These are phyloP conservation scores for Psettodes erumei DNA, from an alignment of 2,113 vertebrate genomes.

Conservation along the genomic window DNA sequence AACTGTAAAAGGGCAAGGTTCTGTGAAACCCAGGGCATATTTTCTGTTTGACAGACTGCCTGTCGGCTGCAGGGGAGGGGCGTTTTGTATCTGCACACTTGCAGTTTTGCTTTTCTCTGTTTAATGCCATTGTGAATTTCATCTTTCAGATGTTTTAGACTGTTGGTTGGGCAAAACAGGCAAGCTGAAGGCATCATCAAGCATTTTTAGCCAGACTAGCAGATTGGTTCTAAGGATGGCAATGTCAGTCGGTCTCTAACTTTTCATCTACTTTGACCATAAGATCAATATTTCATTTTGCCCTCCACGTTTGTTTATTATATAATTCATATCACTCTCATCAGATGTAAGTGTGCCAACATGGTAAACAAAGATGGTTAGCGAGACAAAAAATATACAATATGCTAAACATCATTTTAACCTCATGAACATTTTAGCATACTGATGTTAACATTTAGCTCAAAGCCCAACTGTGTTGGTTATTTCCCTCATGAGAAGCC, in stretches of 20 bases:
- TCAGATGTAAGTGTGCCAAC: background rate
- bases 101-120: background rate
- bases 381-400: too few species aligned
- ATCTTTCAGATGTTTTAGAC: background rate
- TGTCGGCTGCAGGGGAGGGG: background rate
- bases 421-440: too few species aligned
- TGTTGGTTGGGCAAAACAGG: background rate
- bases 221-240: background rate
- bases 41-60: conserved; percentile 18
- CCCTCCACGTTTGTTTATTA: background rate
- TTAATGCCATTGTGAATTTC: background rate
- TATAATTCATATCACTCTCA: background rate
- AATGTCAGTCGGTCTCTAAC: background rate
- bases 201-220: background rate
- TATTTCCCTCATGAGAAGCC: too few species aligned
- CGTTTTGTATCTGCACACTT: background rate
- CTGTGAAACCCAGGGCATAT: background rate
- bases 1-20: background rate
- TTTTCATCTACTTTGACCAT: background rate
- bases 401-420: background rate
- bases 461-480: too few species aligned
- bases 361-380: background rate
- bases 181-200: background rate
- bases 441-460: too few species aligned
- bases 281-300: background rate